A percentile compares a stretch with the other conserved stretches of the same genome.
phyloP scores from a whole-genome alignment of 2,113 vertebrate species.

The Sigmodon hispidus region DNA sequence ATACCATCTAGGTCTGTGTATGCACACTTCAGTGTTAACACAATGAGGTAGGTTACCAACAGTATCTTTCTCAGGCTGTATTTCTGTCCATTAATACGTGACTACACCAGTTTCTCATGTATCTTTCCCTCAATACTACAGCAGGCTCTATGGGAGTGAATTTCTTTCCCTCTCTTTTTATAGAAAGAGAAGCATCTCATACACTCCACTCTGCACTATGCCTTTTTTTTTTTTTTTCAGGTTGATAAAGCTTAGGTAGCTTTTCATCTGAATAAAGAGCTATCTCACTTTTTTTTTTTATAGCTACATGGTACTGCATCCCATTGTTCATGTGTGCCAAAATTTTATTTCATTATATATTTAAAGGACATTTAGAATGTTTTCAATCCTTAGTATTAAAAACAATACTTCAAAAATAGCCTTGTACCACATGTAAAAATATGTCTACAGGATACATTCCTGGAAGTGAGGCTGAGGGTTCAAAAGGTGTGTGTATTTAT shows the following conservation, averaged over 20 bases:
- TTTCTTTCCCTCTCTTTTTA: slow-evolving; percentile 37
- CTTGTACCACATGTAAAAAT: slow-evolving; percentile 47
- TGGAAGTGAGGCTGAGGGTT: slow-evolving; percentile 26
- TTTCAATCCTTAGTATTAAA: slow-evolving; percentile 65
- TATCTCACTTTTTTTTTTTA: slow-evolving; percentile 59
- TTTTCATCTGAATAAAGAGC: slow-evolving; percentile 52
- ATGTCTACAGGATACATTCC: slow-evolving; percentile 45
- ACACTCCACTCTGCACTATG: background rate
- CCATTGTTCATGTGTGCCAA: slow-evolving; percentile 12
- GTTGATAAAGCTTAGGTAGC: slow-evolving; percentile 22
- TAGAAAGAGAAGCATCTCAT: slow-evolving; percentile 50
- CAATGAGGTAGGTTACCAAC: background rate
- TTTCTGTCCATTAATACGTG: background rate
- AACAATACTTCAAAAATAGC: slow-evolving; percentile 66
- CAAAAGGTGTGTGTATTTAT: background rate
- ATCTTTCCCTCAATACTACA: slow-evolving; percentile 33
- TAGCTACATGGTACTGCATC: slow-evolving; percentile 40
- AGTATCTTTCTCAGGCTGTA: background rate
- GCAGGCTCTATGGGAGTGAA: background rate
- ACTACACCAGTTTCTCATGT: background rate
- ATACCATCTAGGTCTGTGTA: background rate
- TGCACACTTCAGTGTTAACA: background rate
- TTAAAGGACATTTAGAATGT: slow-evolving; percentile 47
- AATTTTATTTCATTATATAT: slow-evolving; percentile 50
- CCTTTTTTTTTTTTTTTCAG: slow-evolving; percentile 9